A percentile compares a stretch with the other conserved stretches of the same genome.
These are phyloP conservation scores for Hormiphora californensis DNA, from an alignment of 37 sponge, comb jelly and placozoan genomes.

Conservation along the genomic window DNA sequence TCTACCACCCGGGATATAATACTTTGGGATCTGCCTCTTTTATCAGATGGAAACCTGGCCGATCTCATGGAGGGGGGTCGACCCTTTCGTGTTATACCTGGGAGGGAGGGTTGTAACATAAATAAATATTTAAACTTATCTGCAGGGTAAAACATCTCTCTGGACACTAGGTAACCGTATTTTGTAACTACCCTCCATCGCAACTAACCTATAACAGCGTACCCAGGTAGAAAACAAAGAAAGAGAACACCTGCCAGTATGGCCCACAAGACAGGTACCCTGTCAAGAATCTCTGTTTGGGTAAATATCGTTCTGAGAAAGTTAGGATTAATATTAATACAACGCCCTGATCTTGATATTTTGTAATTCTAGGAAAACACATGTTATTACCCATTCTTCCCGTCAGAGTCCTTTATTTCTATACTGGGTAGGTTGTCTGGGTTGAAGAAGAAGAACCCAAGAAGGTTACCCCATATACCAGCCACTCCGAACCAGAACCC, in stretches of 20 bases:
- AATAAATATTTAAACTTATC: too few species aligned
- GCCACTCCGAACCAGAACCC: constrained; percentile 40
- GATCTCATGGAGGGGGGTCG: background rate
- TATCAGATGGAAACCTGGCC: background rate
- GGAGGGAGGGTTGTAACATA: background rate
- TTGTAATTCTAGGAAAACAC: too few species aligned
- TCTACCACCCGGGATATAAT: background rate
- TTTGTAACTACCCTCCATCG: too few species aligned
- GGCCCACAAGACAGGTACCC: constrained; percentile 1
- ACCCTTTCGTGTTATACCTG: constrained; percentile 1
- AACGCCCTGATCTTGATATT: too few species aligned
- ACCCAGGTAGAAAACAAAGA: background rate
- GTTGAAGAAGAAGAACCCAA: constrained; percentile 5
- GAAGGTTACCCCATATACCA: background rate
- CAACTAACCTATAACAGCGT: background rate
- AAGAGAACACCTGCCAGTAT: background rate
- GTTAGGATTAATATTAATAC: background rate
- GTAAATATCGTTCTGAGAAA: background rate
- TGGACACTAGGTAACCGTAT: too few species aligned
- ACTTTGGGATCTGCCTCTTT: background rate
- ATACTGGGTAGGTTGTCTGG: background rate
- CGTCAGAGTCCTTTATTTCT: background rate
- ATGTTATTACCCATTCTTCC: background rate
- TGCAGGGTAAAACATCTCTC: too few species aligned
- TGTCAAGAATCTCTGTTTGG: background rate